Conservation (phyloP, 2,888 invertebrate genomes). For the Folsomia candida region DNA sequence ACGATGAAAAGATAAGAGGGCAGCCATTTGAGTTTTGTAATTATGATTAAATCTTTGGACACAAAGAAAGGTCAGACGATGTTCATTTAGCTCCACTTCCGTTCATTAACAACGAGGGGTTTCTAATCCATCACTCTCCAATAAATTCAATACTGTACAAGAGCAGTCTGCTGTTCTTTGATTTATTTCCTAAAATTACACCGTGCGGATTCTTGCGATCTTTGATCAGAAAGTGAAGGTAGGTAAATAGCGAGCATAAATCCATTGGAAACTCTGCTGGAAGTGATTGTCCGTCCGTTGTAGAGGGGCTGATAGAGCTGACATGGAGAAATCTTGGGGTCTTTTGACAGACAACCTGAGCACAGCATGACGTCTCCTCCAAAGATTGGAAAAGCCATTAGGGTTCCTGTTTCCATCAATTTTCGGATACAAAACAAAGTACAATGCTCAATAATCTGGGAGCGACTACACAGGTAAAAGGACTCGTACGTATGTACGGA, state of each 20-base stretch:
- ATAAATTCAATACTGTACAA: too few species aligned
- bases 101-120: too few species aligned
- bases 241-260: too few species aligned
- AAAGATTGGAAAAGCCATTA: slow-evolving; percentile 43
- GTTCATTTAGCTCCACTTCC: not conserved
- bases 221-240: not conserved
- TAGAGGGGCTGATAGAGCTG: not conserved
- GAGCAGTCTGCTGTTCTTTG: not conserved
- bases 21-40: not conserved
- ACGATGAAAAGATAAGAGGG: too few species aligned
- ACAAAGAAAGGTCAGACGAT: not conserved
- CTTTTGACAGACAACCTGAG: slow-evolving; percentile 11
- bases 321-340: not conserved
- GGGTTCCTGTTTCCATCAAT: slow-evolving; percentile 18
- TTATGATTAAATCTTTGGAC: not conserved
- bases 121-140: too few species aligned
- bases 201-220: too few species aligned
- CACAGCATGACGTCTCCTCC: slow-evolving; percentile 38
- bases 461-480: too few species aligned
- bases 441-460: too few species aligned
- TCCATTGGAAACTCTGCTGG: not conserved
- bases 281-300: not conserved
- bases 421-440: not conserved
- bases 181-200: not conserved
- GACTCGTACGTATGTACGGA: too few species aligned